phyloP scores from a whole-genome alignment of 2,797 vertebrate species.

The Rhabdomys pumilio region DNA sequence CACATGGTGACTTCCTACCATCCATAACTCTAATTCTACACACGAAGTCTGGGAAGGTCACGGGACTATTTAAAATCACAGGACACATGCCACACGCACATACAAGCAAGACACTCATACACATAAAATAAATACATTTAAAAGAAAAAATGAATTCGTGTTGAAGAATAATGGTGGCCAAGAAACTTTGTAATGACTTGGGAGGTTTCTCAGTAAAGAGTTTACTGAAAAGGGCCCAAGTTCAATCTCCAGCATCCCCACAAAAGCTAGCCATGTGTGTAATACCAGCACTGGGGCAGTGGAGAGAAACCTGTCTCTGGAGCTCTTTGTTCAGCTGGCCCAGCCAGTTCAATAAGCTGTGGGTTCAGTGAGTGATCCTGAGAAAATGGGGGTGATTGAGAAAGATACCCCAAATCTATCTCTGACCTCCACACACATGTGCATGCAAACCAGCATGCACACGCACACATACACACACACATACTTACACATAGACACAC shows the following conservation, averaged over 20 bases:
- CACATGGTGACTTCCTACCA: neutral
- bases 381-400: too few relatives aligned
- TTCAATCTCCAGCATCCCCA: neutral
- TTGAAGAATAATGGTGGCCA: neutral
- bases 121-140: neutral
- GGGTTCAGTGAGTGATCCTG: too few relatives aligned
- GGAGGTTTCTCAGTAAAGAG: neutral
- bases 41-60: neutral
- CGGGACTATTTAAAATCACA: neutral
- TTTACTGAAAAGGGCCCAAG: neutral
- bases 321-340: neutral
- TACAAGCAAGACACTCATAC: neutral
- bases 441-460: too few relatives aligned
- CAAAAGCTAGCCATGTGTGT: neutral
- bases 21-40: neutral
- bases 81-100: neutral
- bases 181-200: neutral
- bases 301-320: neutral
- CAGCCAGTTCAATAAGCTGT: neutral
- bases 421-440: too few relatives aligned
- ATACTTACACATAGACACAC: too few relatives aligned
- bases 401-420: too few relatives aligned
- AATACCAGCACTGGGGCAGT: neutral
- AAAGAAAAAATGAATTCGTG: neutral
- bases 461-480: too few relatives aligned